These are phyloP conservation scores for Cyclura pinguis DNA, from an alignment of 2,797 vertebrate species.

Conservation along the genomic window DNA sequence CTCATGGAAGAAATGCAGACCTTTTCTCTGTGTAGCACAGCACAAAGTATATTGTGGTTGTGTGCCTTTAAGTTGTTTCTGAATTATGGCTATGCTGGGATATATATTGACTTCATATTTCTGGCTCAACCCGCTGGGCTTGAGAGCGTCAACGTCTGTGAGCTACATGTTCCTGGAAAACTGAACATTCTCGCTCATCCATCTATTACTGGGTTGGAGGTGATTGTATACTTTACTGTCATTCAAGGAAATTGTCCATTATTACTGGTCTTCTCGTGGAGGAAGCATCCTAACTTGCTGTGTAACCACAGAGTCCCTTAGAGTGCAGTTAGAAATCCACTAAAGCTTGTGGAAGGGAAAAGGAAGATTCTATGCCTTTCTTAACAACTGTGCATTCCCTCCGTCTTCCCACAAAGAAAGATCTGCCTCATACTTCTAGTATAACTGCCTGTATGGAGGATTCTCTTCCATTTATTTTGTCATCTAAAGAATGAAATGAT, in stretches of 20 bases:
- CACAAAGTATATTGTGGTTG: neutral
- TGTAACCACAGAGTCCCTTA: neutral
- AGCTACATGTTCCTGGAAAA: neutral
- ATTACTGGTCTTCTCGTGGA: neutral
- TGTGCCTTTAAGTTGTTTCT: too few species aligned
- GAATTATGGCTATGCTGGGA: too few species aligned
- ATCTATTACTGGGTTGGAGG: neutral
- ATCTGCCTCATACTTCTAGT: neutral
- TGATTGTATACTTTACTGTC: neutral
- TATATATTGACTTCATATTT: too few species aligned
- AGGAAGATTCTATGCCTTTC: neutral
- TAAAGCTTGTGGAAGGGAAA: neutral
- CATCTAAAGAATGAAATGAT: neutral
- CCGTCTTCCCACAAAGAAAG: neutral
- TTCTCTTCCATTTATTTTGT: neutral
- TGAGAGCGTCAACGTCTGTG: too few species aligned
- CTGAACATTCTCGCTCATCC: neutral
- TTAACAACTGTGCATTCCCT: neutral
- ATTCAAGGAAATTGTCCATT: neutral
- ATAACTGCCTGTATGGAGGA: neutral
- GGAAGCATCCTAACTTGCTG: neutral
- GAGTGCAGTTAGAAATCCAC: neutral
- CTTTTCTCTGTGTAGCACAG: neutral
- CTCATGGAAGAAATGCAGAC: neutral
- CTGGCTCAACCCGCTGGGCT: too few species aligned